Percentiles rank a stretch among this genome's conserved stretches.
phyloP scores from a whole-genome alignment of 2,888 invertebrate species.

The Volucella bombylans region DNA sequence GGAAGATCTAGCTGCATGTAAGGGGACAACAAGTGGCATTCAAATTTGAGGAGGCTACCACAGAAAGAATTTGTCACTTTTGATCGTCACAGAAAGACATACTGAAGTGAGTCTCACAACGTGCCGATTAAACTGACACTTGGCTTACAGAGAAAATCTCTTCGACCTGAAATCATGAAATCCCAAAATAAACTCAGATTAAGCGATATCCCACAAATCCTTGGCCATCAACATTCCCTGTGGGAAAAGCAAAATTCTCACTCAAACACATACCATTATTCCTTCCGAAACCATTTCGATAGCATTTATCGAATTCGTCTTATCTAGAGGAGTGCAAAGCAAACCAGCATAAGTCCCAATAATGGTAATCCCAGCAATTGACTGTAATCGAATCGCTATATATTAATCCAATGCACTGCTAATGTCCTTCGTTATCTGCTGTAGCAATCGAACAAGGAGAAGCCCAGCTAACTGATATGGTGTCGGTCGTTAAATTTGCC shows the following conservation, averaged over 20 bases:
- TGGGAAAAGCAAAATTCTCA: not conserved
- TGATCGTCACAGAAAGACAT: no score
- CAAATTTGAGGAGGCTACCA: no score
- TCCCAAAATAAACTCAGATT: no score
- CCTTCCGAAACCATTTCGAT: not conserved
- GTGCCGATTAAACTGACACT: no score
- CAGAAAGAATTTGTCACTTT: no score
- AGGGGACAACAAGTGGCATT: no score
- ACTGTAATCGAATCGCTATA: constrained; percentile 1
- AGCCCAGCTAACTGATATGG: not conserved
- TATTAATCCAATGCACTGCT: not conserved
- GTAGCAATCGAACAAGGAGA: not conserved
- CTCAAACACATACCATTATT: not conserved
- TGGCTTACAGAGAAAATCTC: no score
- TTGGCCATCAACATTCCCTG: no score
- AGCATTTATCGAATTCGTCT: not conserved
- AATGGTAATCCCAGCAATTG: constrained; percentile 1
- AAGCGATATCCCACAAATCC: no score
- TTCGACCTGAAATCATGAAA: no score
- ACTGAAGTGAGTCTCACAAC: no score
- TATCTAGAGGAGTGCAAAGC: not conserved
- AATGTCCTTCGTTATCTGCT: not conserved
- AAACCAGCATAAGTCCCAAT: not conserved
- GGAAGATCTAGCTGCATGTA: no score
- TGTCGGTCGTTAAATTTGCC: constrained; percentile 17